A percentile compares a stretch with the other conserved stretches of the same genome.
Evolutionary conservation across 2,888 invertebrate genomes (phyloP).

Genomic region (Minunthozetes semirufus): DNA sequence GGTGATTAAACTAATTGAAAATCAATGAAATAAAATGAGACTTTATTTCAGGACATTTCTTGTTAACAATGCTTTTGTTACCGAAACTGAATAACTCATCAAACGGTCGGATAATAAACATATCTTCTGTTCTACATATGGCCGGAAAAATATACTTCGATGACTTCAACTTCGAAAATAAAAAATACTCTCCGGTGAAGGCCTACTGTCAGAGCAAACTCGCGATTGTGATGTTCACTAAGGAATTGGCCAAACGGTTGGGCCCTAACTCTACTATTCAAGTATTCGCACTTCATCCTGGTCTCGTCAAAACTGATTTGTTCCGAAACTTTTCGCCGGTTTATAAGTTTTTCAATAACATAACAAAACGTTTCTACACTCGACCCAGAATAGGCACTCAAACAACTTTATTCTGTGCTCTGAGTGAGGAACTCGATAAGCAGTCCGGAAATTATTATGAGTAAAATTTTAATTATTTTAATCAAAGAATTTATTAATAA

Average conservation of each 20-base stretch:
- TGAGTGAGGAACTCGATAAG: slow-evolving; percentile 46
- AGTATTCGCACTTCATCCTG: slow-evolving; percentile 51
- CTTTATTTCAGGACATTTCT: slow-evolving; percentile 39
- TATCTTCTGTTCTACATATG: slow-evolving; percentile 50
- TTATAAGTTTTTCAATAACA: slow-evolving; percentile 45
- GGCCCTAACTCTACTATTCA: slow-evolving; percentile 48
- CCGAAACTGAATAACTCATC: slow-evolving; percentile 39
- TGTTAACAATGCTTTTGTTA: slow-evolving; percentile 40
- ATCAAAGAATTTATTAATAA: no score
- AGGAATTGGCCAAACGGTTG: slow-evolving; percentile 45
- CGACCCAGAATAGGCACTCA: slow-evolving; percentile 57
- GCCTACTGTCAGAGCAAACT: slow-evolving; percentile 49
- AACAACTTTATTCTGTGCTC: slow-evolving; percentile 62
- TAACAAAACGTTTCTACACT: slow-evolving; percentile 43
- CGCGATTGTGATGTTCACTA: slow-evolving; percentile 48
- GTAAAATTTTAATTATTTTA: slow-evolving; percentile 27
- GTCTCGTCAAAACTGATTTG: slow-evolving; percentile 49
- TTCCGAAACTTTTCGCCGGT: slow-evolving; percentile 46
- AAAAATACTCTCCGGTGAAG: slow-evolving; percentile 41
- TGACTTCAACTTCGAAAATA: slow-evolving; percentile 44
- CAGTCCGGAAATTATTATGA: slow-evolving; percentile 46
- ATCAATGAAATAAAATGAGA: neutral
- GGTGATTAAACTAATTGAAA: slow-evolving; percentile 9
- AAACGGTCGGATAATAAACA: slow-evolving; percentile 42
- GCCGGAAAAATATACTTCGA: slow-evolving; percentile 45